Evolutionary conservation across 2,113 vertebrate species (phyloP), one percentile per base, ranked within the genome.

Genomic region (Abramis brama): DNA sequence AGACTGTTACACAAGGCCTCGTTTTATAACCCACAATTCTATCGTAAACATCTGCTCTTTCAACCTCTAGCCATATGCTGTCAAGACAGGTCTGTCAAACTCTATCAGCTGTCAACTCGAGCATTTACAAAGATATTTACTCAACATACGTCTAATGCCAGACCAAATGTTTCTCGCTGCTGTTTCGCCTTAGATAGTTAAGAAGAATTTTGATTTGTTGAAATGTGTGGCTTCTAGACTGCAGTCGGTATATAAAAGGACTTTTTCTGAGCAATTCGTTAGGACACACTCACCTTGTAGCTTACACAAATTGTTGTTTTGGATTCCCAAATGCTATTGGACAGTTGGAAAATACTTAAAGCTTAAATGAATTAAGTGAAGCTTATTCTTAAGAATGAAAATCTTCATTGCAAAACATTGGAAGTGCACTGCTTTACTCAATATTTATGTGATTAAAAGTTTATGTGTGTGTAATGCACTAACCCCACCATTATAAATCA

Each of bases 401-500:
- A 70, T 62, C 45, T 13, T 11, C 45, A 79, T 83, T 74, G 79
- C 73, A 43, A 33, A 45, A 19, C 60, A 83, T 47, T 47, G 30
- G 27, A 33, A 71, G 73, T 83, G 52, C 52, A 64, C 68, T 43
- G 73, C 21, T 57, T 83, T n/a, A 5, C 78, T 82, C 66, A 76
- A 27, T 68, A 21, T 70, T 73, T 83, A 80, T 71, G 73, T 50
- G n/a, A 75, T 17, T 76, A 39, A n/a, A 79, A 45, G 68, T 78
- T 68, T 86, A 47, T 87, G 74, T 87, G 82, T 80, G 85, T 76
- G 74, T 83, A 50, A 75, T 75, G 60, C 55, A 50, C 82, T 77
- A 11, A 47, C 10, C 15, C 62, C 47, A 83, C 47, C 30, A 73
- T 83, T 83, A 66, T 83, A 83, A 73, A 39, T 73, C 81, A 71